A percentile compares a stretch with the other conserved stretches of the same genome.
These are phyloP conservation scores for Excalfactoria chinensis DNA, from an alignment of 2,113 vertebrate species.

Conservation along the genomic window DNA sequence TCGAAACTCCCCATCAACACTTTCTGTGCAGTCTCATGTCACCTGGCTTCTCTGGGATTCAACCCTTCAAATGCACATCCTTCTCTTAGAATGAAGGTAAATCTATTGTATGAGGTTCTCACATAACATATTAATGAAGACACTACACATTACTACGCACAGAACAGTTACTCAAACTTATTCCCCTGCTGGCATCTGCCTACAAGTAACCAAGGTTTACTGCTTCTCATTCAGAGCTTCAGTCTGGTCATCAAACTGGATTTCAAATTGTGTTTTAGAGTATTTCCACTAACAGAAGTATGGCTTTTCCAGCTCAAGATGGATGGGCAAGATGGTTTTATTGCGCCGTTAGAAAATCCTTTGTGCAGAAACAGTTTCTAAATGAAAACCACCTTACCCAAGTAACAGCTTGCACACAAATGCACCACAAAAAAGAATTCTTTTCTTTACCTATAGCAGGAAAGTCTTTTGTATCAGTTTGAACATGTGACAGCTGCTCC, in stretches of 20 bases:
- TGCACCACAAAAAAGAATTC: neutral
- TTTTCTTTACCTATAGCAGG: neutral
- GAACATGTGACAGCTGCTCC: neutral
- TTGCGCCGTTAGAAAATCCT: conserved; percentile 16
- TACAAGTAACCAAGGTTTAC: neutral
- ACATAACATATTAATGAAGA: neutral
- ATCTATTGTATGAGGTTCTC: neutral
- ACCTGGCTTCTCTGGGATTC: neutral
- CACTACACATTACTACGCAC: neutral
- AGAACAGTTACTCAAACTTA: neutral
- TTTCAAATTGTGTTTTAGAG: conserved; percentile 6
- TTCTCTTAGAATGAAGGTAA: neutral
- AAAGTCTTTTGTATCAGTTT: neutral
- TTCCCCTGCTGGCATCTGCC: neutral
- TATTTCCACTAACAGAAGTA: conserved; percentile 6
- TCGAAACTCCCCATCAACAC: neutral
- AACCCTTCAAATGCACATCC: neutral
- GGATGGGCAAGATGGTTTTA: conserved; percentile 7
- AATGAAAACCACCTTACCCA: conserved; percentile 7
- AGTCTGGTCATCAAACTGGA: neutral
- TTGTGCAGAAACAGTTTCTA: conserved; percentile 36
- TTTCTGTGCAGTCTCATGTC: neutral
- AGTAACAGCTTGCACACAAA: conserved; percentile 22
- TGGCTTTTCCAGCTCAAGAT: neutral
- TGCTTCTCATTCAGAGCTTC: neutral